phyloP scores from a whole-genome alignment of 2,797 vertebrate species.

The Sardinella longiceps region DNA sequence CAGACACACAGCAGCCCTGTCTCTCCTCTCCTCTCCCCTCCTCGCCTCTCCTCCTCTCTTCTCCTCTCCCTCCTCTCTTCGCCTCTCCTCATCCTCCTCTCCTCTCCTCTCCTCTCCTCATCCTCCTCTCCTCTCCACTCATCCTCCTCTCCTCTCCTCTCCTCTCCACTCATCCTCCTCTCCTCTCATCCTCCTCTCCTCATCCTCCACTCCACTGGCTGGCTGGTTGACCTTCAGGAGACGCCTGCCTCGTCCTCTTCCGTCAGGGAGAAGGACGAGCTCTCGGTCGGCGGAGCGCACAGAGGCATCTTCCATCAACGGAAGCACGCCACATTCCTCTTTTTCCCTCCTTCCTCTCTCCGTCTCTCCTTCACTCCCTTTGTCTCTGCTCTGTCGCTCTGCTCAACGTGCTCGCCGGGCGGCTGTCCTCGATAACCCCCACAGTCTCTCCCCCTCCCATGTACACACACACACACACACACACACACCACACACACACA shows the following conservation, averaged over 20 bases:
- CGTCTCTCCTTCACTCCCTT: neutral
- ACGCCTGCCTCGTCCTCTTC: conserved; percentile 39
- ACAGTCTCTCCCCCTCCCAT: conserved; percentile 34
- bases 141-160: conserved; percentile 23
- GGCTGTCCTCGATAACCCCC: conserved; percentile 22
- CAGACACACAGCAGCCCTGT: neutral
- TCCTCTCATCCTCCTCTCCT: conserved; percentile 18
- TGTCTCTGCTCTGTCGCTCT: neutral
- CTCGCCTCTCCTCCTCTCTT: too few relatives aligned
- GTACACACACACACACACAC: conserved; percentile 46
- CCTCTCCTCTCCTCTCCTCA: conserved; percentile 14
- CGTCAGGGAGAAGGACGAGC: conserved; percentile 53
- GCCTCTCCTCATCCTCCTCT: conserved; percentile 31
- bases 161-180: conserved; percentile 29
- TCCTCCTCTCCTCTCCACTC: too few relatives aligned
- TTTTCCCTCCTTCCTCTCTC: conserved; percentile 13
- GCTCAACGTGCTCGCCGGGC: neutral
- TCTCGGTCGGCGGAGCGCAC: conserved; percentile 47
- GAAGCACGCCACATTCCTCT: conserved; percentile 48
- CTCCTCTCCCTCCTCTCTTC: too few relatives aligned
- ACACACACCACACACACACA: conserved; percentile 55
- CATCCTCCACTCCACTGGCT: conserved; percentile 31
- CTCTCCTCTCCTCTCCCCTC: neutral
- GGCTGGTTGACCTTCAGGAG: conserved; percentile 55
- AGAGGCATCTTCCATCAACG: conserved; percentile 54